Percentiles rank a stretch among this genome's conserved stretches.
These are phyloP conservation scores for Rambutsinella grinnellia DNA, from an alignment of 2,888 invertebrate genomes.

Conservation along the genomic window DNA sequence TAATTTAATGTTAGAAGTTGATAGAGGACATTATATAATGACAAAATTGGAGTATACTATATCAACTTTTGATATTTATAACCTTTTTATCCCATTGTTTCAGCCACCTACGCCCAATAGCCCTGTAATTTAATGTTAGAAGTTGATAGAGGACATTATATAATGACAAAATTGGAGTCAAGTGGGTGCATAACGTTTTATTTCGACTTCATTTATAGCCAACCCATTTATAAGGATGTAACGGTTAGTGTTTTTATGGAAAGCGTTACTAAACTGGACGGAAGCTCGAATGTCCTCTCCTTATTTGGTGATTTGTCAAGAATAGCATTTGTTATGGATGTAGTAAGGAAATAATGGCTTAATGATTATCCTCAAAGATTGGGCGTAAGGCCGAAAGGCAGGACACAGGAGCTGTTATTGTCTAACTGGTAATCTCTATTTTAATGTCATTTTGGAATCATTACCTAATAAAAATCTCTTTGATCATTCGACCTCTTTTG, in stretches of 20 bases:
- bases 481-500: too few relatives aligned
- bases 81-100: background rate
- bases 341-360: background rate
- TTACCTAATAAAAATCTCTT: too few relatives aligned
- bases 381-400: too few relatives aligned
- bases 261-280: slow-evolving; percentile 32
- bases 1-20: background rate
- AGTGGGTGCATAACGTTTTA: background rate
- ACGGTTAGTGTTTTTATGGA: slow-evolving; percentile 17
- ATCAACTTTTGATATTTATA: background rate
- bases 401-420: too few relatives aligned
- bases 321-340: background rate
- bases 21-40: background rate
- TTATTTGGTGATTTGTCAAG: background rate
- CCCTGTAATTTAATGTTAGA: background rate
- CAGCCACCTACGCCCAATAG: background rate
- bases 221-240: slow-evolving; percentile 6
- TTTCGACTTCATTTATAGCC: background rate
- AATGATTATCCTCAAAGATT: too few relatives aligned
- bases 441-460: too few relatives aligned
- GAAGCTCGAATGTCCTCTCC: background rate
- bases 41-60: background rate
- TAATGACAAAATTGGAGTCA: background rate
- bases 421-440: too few relatives aligned
- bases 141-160: background rate